These are phyloP conservation scores for Strigamia crassipes DNA, from an alignment of 2,888 invertebrate genomes.

Conservation along the genomic window DNA sequence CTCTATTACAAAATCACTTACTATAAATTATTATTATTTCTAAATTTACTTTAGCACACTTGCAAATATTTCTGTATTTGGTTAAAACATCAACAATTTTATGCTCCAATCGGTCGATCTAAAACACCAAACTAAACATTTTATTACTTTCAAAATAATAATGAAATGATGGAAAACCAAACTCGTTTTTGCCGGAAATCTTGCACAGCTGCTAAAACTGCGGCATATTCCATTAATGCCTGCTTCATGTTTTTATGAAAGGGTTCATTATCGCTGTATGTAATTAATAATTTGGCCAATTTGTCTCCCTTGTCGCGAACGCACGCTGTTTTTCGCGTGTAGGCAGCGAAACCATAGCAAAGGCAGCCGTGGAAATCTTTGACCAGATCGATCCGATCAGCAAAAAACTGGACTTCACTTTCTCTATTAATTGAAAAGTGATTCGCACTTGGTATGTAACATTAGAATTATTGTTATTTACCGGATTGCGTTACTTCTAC, in stretches of 20 bases:
- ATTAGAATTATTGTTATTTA: background rate
- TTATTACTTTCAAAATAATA: background rate
- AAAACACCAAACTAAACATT: background rate
- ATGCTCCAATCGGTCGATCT: constrained; percentile 12
- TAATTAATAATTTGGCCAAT: background rate
- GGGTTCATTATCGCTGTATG: background rate
- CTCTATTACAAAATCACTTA: too few relatives aligned
- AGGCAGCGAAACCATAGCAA: background rate
- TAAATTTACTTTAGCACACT: constrained; percentile 6
- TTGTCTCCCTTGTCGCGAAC: background rate
- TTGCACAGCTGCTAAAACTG: constrained; percentile 13
- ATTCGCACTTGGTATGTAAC: too few relatives aligned
- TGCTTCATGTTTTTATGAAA: background rate
- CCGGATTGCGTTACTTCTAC: background rate
- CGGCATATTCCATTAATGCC: background rate
- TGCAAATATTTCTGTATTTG: constrained; percentile 4
- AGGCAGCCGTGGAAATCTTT: constrained; percentile 10
- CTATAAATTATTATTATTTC: too few relatives aligned
- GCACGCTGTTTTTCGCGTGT: background rate
- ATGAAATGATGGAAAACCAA: background rate
- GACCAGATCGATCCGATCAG: constrained; percentile 3
- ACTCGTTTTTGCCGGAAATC: background rate
- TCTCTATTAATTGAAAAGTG: background rate
- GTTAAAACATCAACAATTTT: background rate
- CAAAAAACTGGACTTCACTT: constrained; percentile 7